Conservation (phyloP, 2,888 invertebrate species). For the Scaeva pyrastri region DNA sequence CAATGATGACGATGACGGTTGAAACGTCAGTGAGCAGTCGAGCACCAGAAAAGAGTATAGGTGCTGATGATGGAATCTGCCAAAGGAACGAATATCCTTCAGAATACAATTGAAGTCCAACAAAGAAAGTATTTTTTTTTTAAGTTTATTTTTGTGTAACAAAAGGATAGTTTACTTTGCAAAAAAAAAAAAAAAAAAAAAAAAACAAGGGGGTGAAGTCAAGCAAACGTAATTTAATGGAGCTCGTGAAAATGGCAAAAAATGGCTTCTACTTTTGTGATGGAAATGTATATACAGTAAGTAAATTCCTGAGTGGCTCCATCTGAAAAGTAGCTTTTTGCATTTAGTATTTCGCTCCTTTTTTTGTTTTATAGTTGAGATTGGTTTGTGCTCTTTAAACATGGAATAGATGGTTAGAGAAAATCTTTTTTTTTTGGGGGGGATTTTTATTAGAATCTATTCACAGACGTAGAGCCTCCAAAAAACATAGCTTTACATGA, state of each 20-base stretch:
- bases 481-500: no score
- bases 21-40: conserved; percentile 23
- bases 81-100: conserved; percentile 22
- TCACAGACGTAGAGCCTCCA: no score
- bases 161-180: conserved; percentile 46
- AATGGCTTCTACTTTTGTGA: conserved; percentile 4
- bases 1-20: no score
- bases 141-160: conserved; percentile 16
- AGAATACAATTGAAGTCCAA: conserved; percentile 11
- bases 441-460: no score
- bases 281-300: conserved; percentile 35
- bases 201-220: conserved; percentile 8
- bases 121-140: conserved; percentile 1
- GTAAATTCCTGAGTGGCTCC: conserved; percentile 25
- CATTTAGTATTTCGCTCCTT: neutral
- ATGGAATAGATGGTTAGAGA: no score
- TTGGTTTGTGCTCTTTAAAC: neutral
- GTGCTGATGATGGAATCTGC: conserved; percentile 28
- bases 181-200: no score
- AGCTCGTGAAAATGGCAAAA: conserved; percentile 15
- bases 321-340: neutral
- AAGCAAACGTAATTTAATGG: conserved; percentile 49
- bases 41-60: no score
- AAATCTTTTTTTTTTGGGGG: no score
- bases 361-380: neutral